These are phyloP conservation scores for Sebastes schlegelii DNA, from an alignment of 2,113 vertebrate genomes.

Conservation along the genomic window DNA sequence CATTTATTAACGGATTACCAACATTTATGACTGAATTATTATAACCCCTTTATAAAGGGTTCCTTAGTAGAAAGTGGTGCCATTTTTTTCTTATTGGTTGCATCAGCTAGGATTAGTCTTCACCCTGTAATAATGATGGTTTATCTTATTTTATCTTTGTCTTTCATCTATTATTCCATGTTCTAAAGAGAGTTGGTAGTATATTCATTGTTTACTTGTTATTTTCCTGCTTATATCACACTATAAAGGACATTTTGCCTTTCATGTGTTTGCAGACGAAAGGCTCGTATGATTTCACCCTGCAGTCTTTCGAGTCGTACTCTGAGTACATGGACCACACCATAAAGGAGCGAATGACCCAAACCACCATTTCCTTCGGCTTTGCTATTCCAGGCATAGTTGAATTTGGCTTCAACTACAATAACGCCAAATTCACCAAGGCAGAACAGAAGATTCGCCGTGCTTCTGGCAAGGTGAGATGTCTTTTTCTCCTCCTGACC, in stretches of 20 bases:
- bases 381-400: conserved; percentile 71
- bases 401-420: conserved; percentile 80
- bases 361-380: conserved; percentile 76
- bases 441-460: conserved; percentile 83
- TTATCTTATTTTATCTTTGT: too few relatives aligned
- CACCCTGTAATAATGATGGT: neutral
- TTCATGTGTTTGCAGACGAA: conserved; percentile 83
- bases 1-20: neutral
- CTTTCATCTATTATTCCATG: neutral
- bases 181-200: neutral
- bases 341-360: conserved; percentile 22
- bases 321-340: conserved; percentile 82
- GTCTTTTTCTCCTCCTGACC: neutral
- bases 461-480: conserved; percentile 87
- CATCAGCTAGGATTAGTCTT: neutral
- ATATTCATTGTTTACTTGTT: neutral
- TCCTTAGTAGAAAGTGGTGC: neutral
- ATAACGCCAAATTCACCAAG: conserved; percentile 78
- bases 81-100: neutral
- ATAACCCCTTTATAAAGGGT: neutral
- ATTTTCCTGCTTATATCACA: neutral
- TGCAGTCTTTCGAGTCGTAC: conserved; percentile 87
- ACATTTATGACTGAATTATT: neutral
- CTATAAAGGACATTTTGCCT: neutral
- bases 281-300: conserved; percentile 88